phyloP scores from a whole-genome alignment of 2,888 invertebrate genomes.

The Hyposoter dolosus region DNA sequence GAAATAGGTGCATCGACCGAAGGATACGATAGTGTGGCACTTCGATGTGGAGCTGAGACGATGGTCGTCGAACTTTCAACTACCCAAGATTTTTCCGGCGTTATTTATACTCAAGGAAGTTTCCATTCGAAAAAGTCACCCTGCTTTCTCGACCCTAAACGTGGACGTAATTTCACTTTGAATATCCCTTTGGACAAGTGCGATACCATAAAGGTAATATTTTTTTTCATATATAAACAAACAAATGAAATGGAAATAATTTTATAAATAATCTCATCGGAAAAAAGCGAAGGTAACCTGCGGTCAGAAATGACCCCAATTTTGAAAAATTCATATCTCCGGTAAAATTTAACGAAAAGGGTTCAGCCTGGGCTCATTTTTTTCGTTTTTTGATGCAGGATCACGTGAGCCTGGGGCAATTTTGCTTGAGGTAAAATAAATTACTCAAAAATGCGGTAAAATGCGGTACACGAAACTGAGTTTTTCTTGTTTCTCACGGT shows the following conservation, averaged over 20 bases:
- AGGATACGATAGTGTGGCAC: constrained; percentile 86
- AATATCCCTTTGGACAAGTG: constrained; percentile 87
- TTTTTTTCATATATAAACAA: neutral
- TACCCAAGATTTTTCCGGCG: constrained; percentile 87
- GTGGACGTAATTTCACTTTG: constrained; percentile 85
- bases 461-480: too few relatives aligned
- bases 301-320: too few relatives aligned
- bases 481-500: too few relatives aligned
- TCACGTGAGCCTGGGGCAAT: too few relatives aligned
- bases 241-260: neutral
- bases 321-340: too few relatives aligned
- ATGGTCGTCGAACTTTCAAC: constrained; percentile 86
- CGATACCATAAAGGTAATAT: constrained; percentile 85
- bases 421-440: too few relatives aligned
- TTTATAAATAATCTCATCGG: neutral
- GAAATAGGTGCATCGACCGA: constrained; percentile 86
- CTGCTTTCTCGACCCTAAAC: constrained; percentile 86
- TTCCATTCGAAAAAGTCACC: constrained; percentile 87
- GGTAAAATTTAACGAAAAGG: too few relatives aligned
- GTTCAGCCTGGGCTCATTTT: too few relatives aligned
- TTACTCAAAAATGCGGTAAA: too few relatives aligned
- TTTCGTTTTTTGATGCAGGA: too few relatives aligned
- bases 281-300: neutral
- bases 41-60: constrained; percentile 87
- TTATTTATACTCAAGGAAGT: constrained; percentile 88